Base-by-base conservation (phyloP, 2,113 vertebrate genomes). In the Acanthochromis polyacanthus region DNA sequence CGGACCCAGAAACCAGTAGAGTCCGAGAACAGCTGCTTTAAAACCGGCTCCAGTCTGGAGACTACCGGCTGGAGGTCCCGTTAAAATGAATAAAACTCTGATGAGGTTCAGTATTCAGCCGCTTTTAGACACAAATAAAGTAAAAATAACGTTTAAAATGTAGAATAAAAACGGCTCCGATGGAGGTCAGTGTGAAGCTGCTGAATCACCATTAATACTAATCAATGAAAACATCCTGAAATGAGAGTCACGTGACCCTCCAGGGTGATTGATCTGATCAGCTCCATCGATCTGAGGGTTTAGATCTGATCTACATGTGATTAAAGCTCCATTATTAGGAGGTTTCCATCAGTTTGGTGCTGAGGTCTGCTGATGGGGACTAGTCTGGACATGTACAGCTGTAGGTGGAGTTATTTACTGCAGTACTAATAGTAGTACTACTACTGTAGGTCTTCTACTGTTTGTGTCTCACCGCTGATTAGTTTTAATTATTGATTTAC, bases 301-400 rank as follows among this genome's bases (percentile, higher is more conserved):
- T 7, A 36, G 6, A 36, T 6, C 32, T 9, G 32, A 8, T 36
- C 32, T 30, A 30, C 28, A 2, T 30, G 28, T 30, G 5, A 30
- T 30, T 30, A 30, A 5, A 30, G 4, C 4, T 6, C 6, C 30
- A 30, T 40, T 43, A 43, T 14, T 4, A 4, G 40, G 12, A 4
- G 48, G 9, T n/a, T 19, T 20, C 9, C 2, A 51, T 15, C 17
- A 51, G 45, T 46, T 46, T 46, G 11, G 16, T 46, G 45, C 4
- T 15, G 10, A 15, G 6, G 19, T n/a, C 19, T 17, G 16, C 5
- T 19, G 51, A 22, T 48, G 48, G n/a, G 28, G 57, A 84, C 72
- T 72, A 61, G 85, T 79, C 74, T 51, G 15, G 88, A 81, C 88
- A 23, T 85, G 85, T 80, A 1, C 71, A 20, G 43, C 48, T 61